phyloP scores from a whole-genome alignment of 2,888 invertebrate genomes.

The Aphodius sticticus region DNA sequence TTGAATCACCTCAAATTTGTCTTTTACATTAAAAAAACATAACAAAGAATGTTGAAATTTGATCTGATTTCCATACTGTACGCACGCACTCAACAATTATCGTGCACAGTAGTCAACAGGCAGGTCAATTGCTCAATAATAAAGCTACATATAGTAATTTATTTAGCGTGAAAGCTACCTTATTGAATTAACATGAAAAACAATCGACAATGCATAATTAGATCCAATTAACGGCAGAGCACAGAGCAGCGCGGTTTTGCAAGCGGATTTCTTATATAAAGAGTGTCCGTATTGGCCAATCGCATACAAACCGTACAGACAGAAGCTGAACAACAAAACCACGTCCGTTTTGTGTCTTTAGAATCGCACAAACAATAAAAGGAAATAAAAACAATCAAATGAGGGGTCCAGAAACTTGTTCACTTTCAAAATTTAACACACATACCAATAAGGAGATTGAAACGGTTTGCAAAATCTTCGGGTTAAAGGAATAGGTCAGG shows the following conservation, averaged over 20 bases:
- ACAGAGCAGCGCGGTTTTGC: neutral
- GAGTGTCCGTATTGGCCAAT: neutral
- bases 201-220: slow-evolving; percentile 4
- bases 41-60: no score
- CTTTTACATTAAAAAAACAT: no score
- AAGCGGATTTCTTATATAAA: neutral
- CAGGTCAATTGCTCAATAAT: neutral
- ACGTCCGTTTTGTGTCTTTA: neutral
- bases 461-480: neutral
- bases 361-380: neutral
- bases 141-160: neutral
- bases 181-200: slow-evolving; percentile 4
- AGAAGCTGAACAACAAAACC: neutral
- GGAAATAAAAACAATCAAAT: neutral
- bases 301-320: neutral
- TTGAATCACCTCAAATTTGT: no score
- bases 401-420: neutral
- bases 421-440: neutral
- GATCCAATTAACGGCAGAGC: neutral
- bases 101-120: no score
- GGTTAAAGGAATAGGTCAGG: neutral
- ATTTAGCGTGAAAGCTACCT: neutral
- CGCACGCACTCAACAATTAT: no score
- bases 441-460: neutral
- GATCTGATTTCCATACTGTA: no score